Percentiles rank a stretch among this genome's conserved stretches.
Evolutionary conservation across 1,140 invertebrate genomes (phyloP).

Genomic region (Aphaenogaster floridana): DNA sequence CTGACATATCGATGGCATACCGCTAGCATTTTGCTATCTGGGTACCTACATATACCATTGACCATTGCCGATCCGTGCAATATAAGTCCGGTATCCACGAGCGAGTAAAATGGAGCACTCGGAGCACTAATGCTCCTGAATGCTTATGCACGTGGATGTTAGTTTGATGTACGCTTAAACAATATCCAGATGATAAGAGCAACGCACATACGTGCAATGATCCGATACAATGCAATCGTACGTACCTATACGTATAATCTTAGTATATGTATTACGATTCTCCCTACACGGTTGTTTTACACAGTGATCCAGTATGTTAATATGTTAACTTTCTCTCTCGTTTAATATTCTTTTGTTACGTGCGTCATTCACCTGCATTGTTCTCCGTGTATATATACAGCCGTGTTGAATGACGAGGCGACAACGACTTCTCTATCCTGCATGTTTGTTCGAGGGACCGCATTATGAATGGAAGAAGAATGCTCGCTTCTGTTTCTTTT

Average conservation of each 20-base stretch:
- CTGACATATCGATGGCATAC: too few relatives aligned
- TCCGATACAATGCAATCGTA: neutral
- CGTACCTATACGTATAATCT: neutral
- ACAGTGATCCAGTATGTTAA: slow-evolving; percentile 61
- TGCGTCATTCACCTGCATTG: slow-evolving; percentile 63
- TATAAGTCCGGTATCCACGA: neutral
- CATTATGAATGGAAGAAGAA: slow-evolving; percentile 15
- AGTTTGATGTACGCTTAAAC: neutral
- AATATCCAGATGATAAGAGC: neutral
- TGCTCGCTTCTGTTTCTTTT: neutral
- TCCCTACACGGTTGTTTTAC: neutral
- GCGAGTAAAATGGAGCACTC: neutral
- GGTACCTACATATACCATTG: too few relatives aligned
- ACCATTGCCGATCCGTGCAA: neutral
- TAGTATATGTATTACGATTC: neutral
- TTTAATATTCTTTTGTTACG: slow-evolving; percentile 64
- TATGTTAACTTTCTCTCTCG: slow-evolving; percentile 59
- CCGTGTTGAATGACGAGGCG: slow-evolving; percentile 37
- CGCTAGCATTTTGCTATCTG: too few relatives aligned
- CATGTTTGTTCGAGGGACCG: neutral
- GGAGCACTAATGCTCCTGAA: neutral
- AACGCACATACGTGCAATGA: neutral
- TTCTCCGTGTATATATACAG: neutral
- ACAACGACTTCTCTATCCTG: slow-evolving; percentile 40
- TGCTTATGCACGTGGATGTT: neutral